phyloP scores from a whole-genome alignment of 2,797 vertebrate genomes.

The Megaceryle alcyon region DNA sequence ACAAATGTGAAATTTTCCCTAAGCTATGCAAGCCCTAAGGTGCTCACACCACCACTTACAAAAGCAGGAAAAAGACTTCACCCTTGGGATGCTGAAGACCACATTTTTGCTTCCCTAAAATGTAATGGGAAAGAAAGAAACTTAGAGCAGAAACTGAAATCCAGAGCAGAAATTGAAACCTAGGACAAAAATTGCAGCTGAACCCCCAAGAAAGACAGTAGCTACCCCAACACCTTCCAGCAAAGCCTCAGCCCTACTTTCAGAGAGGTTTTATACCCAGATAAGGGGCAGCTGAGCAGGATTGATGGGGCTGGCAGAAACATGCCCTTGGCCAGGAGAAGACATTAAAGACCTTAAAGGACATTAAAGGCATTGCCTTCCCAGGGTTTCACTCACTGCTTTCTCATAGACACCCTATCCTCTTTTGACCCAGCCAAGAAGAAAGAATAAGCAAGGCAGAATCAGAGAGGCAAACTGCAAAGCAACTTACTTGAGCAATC shows the following conservation, averaged over 20 bases:
- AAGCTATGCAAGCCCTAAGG: background rate
- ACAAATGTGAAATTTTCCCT: background rate
- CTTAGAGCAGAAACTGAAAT: background rate
- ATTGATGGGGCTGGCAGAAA: background rate
- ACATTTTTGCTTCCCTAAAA: background rate
- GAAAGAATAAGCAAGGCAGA: background rate
- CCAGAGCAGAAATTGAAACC: background rate
- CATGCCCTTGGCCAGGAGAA: background rate
- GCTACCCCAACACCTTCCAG: background rate
- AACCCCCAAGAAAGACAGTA: background rate
- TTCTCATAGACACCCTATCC: too few species aligned
- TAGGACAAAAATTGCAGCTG: background rate
- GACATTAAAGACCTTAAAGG: background rate
- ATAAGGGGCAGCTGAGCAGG: background rate
- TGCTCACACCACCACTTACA: rapidly evolving
- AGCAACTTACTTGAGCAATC: background rate
- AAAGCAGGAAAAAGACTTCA: background rate
- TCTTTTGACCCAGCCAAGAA: background rate
- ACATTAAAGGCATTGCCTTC: background rate
- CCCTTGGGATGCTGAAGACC: background rate
- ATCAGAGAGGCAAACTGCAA: background rate
- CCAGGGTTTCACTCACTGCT: background rate
- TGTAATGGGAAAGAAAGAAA: background rate
- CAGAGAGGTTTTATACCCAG: background rate
- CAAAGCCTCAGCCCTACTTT: background rate